Evolutionary conservation across 2,797 vertebrate species (phyloP), one percentile per base, ranked within the genome.

Genomic region (Pseudochaenichthys georgianus): DNA sequence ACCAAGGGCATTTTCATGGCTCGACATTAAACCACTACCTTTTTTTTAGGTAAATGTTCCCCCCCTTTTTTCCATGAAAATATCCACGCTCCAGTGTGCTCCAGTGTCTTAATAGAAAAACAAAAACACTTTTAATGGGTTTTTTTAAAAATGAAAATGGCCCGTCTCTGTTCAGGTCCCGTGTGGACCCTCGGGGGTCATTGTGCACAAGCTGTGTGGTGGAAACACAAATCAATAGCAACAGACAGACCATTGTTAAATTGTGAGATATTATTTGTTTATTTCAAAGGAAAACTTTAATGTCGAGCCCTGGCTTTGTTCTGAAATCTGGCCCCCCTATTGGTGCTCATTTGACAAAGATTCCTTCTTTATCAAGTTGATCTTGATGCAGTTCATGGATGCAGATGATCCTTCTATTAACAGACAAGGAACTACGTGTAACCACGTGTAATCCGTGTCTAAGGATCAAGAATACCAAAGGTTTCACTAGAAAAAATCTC

Each of bases 291-390:
- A 1, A 11, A 70, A 68, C 58, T 64, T 90, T 90, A 89, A 90
- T 90, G 86, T 88, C 81, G 85, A 91, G 86, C 77, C 77, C 43
- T 87, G 83, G 88, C 81, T 80, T 79, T 65, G 61, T 61, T 52
- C n/a, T 50, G 75, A 38, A 54, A 78, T 87, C 66, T 84, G 80
- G 72, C 75, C 83, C 61, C 53, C 64, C 58, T 65, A 77, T 78
- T 82, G 71, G 65, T 75, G 78, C 62, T 78, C 73, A 82, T 47
- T 81, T 68, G 58, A 71, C 58, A 78, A 78, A 78, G 64, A 75
- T 81, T 77, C 47, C 55, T 68, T 75, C 64, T 74, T 78, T 53
- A 72, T 74, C 72, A 46, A 79, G 48, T 78, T 80, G 65, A 82
- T 69, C 46, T 74, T 73, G 71, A 53, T 83, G 78, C 70, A 79